Evolutionary conservation across 2,113 vertebrate genomes (phyloP).

Genomic region (Poeciliopsis prolifica): DNA sequence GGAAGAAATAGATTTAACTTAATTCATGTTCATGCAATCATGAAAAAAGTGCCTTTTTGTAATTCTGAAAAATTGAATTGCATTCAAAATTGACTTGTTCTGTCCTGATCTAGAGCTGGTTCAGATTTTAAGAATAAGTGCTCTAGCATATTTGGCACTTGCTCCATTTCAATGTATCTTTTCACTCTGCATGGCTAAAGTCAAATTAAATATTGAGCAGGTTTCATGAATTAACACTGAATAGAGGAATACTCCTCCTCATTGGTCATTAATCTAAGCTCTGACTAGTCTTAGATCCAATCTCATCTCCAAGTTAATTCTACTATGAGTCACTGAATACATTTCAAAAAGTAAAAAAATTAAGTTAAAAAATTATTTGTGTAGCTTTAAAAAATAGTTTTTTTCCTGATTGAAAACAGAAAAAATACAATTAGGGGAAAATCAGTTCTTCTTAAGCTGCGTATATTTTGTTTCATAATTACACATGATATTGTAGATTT

Average conservation of each 20-base stretch:
- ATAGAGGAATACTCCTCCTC: background rate
- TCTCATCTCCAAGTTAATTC: no score
- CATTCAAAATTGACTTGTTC: no score
- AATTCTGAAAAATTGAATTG: no score
- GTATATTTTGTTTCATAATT: slow-evolving; percentile 1
- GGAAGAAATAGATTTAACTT: background rate
- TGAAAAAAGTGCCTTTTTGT: no score
- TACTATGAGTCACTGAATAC: no score
- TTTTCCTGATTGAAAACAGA: background rate
- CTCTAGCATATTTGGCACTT: background rate
- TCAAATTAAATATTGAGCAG: background rate
- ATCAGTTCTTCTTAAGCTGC: background rate
- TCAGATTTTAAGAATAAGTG: background rate
- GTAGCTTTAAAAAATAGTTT: no score
- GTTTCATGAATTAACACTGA: background rate
- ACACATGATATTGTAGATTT: background rate
- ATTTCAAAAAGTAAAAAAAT: slow-evolving; percentile 1
- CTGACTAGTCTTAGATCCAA: background rate
- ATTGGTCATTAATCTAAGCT: background rate
- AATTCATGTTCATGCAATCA: no score
- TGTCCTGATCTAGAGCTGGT: background rate
- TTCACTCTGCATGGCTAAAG: background rate
- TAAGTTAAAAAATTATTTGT: background rate
- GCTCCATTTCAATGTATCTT: background rate
- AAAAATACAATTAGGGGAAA: background rate